A percentile compares a stretch with the other conserved stretches of the same genome.
Evolutionary conservation across 2,113 vertebrate species (phyloP).

Genomic region (Anarhynchus alexandrinus): DNA sequence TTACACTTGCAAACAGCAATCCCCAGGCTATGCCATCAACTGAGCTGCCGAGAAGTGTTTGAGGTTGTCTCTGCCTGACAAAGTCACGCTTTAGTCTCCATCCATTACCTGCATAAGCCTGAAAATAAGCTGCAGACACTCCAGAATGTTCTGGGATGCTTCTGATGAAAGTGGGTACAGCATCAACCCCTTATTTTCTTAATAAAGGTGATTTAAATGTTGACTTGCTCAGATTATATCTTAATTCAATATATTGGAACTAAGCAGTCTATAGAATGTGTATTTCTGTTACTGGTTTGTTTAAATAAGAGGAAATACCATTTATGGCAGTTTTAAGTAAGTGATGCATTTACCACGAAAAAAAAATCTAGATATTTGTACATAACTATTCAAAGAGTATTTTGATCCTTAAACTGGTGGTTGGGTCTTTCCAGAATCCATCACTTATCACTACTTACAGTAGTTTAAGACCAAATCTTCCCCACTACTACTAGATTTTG

Average conservation of each 20-base stretch:
- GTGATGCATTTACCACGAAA: not conserved
- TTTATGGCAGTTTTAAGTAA: not conserved
- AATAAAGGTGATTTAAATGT: not conserved
- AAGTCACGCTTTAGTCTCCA: not conserved
- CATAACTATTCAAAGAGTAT: not conserved
- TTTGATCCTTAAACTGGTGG: not conserved
- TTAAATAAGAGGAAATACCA: not conserved
- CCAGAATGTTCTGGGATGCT: not conserved
- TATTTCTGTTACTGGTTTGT: not conserved
- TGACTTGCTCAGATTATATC: not conserved
- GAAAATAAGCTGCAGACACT: not conserved
- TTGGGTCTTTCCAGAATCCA: not conserved
- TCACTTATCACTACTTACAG: not conserved
- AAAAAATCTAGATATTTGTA: not conserved
- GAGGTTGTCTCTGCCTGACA: not conserved
- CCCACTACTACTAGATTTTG: not conserved
- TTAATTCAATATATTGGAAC: not conserved
- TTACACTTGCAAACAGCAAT: not conserved
- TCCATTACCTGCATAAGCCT: not conserved
- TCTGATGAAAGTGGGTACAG: not conserved
- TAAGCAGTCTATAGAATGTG: not conserved
- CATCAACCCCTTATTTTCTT: not conserved
- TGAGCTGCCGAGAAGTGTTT: not conserved
- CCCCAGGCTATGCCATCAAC: constrained; percentile 21
- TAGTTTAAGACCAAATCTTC: not conserved